Base-by-base conservation (phyloP, 30 jellyfish, hydroid and myxozoan genomes). In the Turritopsis rubra region DNA sequence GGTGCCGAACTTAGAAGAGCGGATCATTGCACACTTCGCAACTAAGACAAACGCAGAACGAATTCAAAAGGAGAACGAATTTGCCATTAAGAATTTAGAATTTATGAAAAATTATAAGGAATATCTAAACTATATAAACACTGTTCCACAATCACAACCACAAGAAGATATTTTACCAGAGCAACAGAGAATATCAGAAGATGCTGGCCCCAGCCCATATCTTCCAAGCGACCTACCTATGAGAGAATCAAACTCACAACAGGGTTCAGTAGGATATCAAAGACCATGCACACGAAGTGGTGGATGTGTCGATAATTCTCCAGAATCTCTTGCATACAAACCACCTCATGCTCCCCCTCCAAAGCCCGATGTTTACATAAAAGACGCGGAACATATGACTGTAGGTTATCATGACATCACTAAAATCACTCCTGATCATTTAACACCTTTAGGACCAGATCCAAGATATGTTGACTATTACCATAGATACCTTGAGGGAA, bases 21-120 rank as follows among this genome's bases (percentile, higher is more conserved):
- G 95, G 65, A 92, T 92, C 30, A 77, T 65, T 21, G 95, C 93
- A 16, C 98, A 92, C 54, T 92, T 92, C 78, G 89, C 85, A 9
- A 31, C 86, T 30, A 92, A 80, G 54, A 85, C 75, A 30, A 81
- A 90, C 73, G 83, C 82, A 23, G 86, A 85, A 79, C 79, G 89
- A 29, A 72, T 85, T 31, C 94, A 83, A 25, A 65, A 76, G 66
- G 72, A 76, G 28, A 80, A 80, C 66, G 97, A 90, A 21, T 89
- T 90, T 18, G 97, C 95, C 4, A 86, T 85, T n/a, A 85, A 95
- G 22, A 90, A 85, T 71, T 76, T 90, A 21, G 97, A 91, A 26
- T 90, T 90, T 65, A 90, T 90, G 97, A 90, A 90, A 72, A 90
- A 90, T 30, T 90, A 85, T 70, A 79, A 90, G 26, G 97, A 90